Conservation (phyloP, 2,888 invertebrate species). For the Gasteruption jaculator region DNA sequence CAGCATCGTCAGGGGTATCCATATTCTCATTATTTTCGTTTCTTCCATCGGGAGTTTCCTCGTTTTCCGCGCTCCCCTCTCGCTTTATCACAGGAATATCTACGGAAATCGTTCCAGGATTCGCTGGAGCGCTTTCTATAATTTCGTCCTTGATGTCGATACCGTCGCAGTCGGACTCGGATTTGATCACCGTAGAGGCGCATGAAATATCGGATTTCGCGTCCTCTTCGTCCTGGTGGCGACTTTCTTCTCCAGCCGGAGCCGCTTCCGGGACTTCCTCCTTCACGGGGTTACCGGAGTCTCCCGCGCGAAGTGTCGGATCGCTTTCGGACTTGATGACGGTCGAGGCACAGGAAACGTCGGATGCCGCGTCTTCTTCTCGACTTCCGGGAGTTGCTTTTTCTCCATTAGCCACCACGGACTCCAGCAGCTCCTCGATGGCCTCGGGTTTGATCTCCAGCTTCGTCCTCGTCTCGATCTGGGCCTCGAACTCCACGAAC, state of each 20-base stretch:
- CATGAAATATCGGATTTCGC: not conserved
- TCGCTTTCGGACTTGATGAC: not conserved
- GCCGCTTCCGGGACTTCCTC: too few species aligned
- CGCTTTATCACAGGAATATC: not conserved
- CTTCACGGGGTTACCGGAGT: not conserved
- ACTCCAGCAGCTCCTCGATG: not conserved
- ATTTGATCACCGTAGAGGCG: not conserved
- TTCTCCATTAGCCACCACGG: too few species aligned
- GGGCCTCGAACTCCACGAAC: constrained; percentile 9
- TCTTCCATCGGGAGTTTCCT: not conserved
- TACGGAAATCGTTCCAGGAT: not conserved
- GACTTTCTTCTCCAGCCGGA: too few species aligned
- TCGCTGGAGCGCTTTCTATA: not conserved
- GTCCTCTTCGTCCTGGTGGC: constrained; percentile 5
- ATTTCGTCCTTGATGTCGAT: not conserved
- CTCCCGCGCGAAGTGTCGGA: not conserved
- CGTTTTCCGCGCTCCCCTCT: not conserved
- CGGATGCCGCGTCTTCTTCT: not conserved
- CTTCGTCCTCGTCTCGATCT: not conserved
- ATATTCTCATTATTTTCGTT: constrained; percentile 1
- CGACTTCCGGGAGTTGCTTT: too few species aligned
- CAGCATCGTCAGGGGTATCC: not conserved
- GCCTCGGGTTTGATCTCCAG: not conserved
- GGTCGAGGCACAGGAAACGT: not conserved
- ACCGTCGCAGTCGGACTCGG: too few species aligned